These are phyloP conservation scores for Eudyptes chrysolophus DNA, from an alignment of 2,113 vertebrate genomes.

Conservation along the genomic window DNA sequence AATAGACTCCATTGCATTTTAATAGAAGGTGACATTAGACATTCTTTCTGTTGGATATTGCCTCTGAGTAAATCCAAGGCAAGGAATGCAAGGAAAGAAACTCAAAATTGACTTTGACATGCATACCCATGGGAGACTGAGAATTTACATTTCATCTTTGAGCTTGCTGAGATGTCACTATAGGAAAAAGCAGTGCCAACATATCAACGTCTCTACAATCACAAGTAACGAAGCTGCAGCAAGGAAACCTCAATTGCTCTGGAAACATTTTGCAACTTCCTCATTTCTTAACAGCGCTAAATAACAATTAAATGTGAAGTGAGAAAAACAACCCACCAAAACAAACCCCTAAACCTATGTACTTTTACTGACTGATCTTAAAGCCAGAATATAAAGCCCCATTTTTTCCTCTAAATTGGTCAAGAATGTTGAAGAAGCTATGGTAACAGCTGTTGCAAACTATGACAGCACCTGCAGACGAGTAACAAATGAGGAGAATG, in stretches of 20 bases:
- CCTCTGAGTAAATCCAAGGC: slow-evolving; percentile 4
- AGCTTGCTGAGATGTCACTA: slow-evolving; percentile 48
- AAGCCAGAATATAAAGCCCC: not conserved
- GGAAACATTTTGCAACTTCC: slow-evolving; percentile 8
- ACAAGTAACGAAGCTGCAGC: not conserved
- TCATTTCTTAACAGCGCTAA: not conserved
- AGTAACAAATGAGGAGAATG: slow-evolving; percentile 65
- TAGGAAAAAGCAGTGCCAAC: slow-evolving; percentile 55
- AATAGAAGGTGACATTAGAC: not conserved
- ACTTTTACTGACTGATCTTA: not conserved
- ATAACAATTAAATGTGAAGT: not conserved
- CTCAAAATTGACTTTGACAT: slow-evolving; percentile 66
- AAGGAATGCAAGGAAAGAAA: slow-evolving; percentile 35
- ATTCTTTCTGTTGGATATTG: slow-evolving; percentile 17
- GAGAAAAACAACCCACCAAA: not conserved
- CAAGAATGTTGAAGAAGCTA: not conserved
- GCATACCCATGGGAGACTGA: not conserved
- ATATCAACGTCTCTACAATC: not conserved
- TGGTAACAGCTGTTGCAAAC: not conserved
- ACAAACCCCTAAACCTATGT: not conserved
- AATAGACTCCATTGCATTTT: not conserved
- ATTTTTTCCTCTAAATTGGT: slow-evolving; percentile 16
- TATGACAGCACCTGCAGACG: slow-evolving; percentile 58
- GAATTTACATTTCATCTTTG: slow-evolving; percentile 49
- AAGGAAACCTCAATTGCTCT: not conserved